Conservation (phyloP, 2,888 invertebrate species). For the Cheilosia pagana region DNA sequence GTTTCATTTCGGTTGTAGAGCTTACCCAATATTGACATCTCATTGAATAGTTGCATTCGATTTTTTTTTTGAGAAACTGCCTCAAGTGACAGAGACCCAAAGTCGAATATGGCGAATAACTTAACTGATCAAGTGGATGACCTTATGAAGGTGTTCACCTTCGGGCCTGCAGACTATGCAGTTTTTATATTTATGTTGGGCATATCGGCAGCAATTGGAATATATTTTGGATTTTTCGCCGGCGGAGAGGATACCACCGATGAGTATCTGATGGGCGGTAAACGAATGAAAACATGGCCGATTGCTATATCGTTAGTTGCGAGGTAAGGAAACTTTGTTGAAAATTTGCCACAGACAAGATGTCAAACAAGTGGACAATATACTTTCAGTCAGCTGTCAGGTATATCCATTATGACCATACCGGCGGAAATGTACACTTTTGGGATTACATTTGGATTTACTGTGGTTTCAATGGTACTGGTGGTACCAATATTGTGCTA, state of each 20-base stretch:
- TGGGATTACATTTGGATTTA: conserved; percentile 82
- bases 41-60: not conserved
- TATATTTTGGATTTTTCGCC: conserved; percentile 84
- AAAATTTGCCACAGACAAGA: conserved; percentile 83
- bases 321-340: conserved; percentile 82
- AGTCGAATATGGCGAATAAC: conserved; percentile 47
- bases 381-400: conserved; percentile 83
- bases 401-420: conserved; percentile 84
- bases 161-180: conserved; percentile 82
- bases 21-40: conserved; percentile 12
- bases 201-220: conserved; percentile 84
- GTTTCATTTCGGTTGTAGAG: conserved; percentile 21
- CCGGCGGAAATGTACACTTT: conserved; percentile 84
- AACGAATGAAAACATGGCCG: conserved; percentile 84
- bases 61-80: not conserved
- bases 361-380: not conserved
- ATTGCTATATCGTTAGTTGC: conserved; percentile 86
- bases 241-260: conserved; percentile 78
- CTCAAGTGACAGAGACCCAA: not conserved
- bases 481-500: conserved; percentile 77
- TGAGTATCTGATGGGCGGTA: conserved; percentile 84
- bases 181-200: conserved; percentile 84
- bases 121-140: conserved; percentile 18
- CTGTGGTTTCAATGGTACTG: conserved; percentile 81
- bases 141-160: conserved; percentile 46